Percentiles rank a stretch among this genome's conserved stretches.
phyloP scores from a whole-genome alignment of 2,888 invertebrate species.

The Nephrotoma appendiculata region DNA sequence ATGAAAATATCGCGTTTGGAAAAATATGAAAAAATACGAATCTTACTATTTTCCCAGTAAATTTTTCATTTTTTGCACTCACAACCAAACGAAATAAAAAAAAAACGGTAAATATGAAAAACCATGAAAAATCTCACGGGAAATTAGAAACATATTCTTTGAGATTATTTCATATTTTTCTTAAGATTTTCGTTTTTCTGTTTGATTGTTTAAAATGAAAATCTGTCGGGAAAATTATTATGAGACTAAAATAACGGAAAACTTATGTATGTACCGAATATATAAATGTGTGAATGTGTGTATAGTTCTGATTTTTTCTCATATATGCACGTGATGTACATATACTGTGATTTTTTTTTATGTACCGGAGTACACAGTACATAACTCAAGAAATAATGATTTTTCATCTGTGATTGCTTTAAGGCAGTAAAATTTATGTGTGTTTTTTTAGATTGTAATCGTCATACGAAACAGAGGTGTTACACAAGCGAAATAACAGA shows the following conservation, averaged over 20 bases:
- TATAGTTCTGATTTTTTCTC: background rate
- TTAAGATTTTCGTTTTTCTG: background rate
- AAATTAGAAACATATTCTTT: background rate
- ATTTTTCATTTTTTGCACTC: background rate
- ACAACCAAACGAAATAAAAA: background rate
- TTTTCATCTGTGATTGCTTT: background rate
- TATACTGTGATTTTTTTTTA: background rate
- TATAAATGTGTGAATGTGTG: background rate
- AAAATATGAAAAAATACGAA: background rate
- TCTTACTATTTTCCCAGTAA: background rate
- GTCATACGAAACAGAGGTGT: background rate
- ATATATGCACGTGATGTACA: background rate
- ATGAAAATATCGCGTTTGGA: background rate
- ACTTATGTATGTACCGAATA: background rate
- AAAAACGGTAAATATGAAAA: background rate
- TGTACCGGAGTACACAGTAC: background rate
- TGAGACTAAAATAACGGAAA: background rate
- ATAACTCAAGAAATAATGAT: background rate
- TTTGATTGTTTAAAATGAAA: background rate
- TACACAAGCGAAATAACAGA: background rate
- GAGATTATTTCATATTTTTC: background rate
- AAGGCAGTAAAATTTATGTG: background rate
- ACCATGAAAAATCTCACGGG: background rate
- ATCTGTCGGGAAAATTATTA: background rate
- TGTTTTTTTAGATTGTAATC: background rate